phyloP scores from a whole-genome alignment of 2,888 invertebrate species.

The Mesoligia furuncula region DNA sequence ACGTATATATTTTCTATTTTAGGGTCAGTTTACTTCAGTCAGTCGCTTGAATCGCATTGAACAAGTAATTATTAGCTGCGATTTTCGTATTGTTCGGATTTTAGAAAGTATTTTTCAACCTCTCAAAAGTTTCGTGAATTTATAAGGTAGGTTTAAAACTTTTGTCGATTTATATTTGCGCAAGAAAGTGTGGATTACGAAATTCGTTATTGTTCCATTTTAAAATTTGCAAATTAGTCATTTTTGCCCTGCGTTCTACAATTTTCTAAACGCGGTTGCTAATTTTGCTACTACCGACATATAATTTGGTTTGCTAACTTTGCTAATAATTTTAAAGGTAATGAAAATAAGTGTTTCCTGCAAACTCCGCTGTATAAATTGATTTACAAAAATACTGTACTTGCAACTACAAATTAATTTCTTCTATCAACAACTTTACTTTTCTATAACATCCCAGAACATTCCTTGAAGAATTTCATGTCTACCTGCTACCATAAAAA shows the following conservation, averaged over 20 bases:
- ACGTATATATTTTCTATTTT: constrained; percentile 45
- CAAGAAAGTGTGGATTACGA: constrained; percentile 15
- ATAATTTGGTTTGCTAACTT: constrained; percentile 13
- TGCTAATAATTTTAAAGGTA: background rate
- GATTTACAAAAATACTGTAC: background rate
- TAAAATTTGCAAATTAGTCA: background rate
- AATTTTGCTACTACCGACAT: constrained; percentile 17
- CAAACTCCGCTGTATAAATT: background rate
- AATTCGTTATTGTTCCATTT: constrained; percentile 5
- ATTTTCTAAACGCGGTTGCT: constrained; percentile 4
- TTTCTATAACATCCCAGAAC: background rate
- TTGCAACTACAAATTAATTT: background rate
- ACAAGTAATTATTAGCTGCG: constrained; percentile 29
- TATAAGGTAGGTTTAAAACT: constrained; percentile 45
- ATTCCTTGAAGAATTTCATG: constrained; percentile 1
- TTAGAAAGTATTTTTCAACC: constrained; percentile 51
- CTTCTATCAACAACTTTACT: background rate
- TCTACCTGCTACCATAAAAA: constrained; percentile 14
- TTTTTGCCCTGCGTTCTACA: constrained; percentile 13
- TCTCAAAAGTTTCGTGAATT: constrained; percentile 41
- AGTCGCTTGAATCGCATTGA: constrained; percentile 40
- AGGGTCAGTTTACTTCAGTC: constrained; percentile 50
- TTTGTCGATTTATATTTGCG: background rate
- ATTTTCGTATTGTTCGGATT: constrained; percentile 19
- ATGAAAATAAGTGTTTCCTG: background rate